A percentile compares a stretch with the other conserved stretches of the same genome.
phyloP scores from a whole-genome alignment of 2,797 vertebrate species.

The Danionella dracula region DNA sequence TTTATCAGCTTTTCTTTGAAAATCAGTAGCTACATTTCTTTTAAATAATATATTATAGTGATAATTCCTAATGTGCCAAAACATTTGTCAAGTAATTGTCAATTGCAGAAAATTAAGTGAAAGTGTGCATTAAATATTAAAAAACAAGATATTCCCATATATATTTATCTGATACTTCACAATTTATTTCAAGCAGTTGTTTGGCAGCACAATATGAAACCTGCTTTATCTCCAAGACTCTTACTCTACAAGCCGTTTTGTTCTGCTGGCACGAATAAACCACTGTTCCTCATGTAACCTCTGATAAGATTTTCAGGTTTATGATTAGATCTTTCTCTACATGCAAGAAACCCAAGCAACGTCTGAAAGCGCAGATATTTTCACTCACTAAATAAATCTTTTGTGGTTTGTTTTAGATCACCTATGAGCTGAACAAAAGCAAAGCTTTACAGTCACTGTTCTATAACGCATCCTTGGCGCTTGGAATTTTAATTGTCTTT shows the following conservation, averaged over 20 bases:
- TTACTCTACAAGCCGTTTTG: background rate
- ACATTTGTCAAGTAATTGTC: too few relatives aligned
- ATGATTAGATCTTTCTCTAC: background rate
- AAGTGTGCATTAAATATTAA: too few relatives aligned
- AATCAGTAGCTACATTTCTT: too few relatives aligned
- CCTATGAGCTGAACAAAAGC: background rate
- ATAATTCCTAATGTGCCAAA: too few relatives aligned
- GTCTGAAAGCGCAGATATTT: background rate
- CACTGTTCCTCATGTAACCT: background rate
- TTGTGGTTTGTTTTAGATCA: background rate
- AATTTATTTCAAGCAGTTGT: background rate
- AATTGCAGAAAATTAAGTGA: too few relatives aligned
- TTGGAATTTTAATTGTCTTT: conserved; percentile 21
- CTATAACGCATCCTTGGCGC: background rate
- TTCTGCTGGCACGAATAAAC: conserved; percentile 8
- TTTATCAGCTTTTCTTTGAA: too few relatives aligned
- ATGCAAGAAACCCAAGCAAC: background rate
- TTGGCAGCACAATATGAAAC: background rate
- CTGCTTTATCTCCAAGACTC: conserved; percentile 2
- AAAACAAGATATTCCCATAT: too few relatives aligned
- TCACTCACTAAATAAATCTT: background rate
- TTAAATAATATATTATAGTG: too few relatives aligned
- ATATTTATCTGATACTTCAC: background rate
- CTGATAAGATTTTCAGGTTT: background rate
- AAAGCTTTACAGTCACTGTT: conserved; percentile 7